These are phyloP conservation scores for Syrmaticus mikado DNA, from an alignment of 2,113 vertebrate genomes.

Conservation along the genomic window DNA sequence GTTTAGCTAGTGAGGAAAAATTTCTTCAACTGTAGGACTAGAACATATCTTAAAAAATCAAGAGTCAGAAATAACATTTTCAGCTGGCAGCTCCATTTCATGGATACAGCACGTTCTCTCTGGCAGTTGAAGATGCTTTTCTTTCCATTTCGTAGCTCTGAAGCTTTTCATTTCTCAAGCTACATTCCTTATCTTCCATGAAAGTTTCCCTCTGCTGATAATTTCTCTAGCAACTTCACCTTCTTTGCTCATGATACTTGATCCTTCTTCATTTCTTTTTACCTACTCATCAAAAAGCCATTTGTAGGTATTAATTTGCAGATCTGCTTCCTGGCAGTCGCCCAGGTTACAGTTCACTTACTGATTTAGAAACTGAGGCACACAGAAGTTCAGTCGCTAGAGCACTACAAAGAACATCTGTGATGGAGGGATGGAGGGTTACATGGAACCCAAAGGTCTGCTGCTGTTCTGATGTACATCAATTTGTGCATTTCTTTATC, in stretches of 20 bases:
- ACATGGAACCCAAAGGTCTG: background rate
- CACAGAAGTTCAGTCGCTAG: background rate
- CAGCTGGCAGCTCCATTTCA: background rate
- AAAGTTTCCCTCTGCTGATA: background rate
- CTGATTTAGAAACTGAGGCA: background rate
- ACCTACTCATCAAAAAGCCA: background rate
- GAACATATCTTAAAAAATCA: background rate
- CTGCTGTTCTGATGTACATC: background rate
- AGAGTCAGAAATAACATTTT: background rate
- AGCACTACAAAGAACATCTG: background rate
- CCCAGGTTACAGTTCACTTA: background rate
- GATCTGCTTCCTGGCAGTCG: background rate
- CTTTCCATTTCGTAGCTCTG: background rate
- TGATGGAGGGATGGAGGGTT: background rate
- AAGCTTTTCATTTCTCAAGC: constrained; percentile 1
- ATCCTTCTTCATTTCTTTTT: background rate
- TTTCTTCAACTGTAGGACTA: background rate
- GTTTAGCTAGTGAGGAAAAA: background rate
- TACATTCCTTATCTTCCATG: background rate
- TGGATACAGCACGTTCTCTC: background rate
- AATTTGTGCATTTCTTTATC: background rate
- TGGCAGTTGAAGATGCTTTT: background rate
- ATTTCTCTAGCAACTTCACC: background rate
- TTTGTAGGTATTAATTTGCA: background rate
- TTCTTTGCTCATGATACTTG: background rate